These are phyloP conservation scores for Drosophila saltans DNA, from an alignment of 1,140 invertebrate genomes.

Conservation along the genomic window DNA sequence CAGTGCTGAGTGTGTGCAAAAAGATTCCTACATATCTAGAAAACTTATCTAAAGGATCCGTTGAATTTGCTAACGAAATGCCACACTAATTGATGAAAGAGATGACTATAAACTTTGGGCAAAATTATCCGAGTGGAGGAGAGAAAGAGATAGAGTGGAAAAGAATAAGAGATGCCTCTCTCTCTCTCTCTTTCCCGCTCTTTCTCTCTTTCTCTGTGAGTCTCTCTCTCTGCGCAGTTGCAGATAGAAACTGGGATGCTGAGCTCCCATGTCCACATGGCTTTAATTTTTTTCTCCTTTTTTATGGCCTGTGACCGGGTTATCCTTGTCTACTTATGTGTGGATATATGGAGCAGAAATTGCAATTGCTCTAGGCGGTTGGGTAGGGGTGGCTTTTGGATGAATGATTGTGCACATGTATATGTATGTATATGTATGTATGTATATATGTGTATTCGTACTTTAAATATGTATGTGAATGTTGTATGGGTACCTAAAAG, in stretches of 20 bases:
- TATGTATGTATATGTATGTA: conserved; percentile 32
- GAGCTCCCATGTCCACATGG: conserved; percentile 34
- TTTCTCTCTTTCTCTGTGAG: background rate
- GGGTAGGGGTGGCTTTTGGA: conserved; percentile 18
- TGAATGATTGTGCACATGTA: conserved; percentile 22
- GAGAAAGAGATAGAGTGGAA: conserved; percentile 7
- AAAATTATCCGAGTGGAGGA: conserved; percentile 40
- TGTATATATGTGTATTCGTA: conserved; percentile 18
- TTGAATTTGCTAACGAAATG: background rate
- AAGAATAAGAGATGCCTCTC: background rate
- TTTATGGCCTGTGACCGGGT: conserved; percentile 50
- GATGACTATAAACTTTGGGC: conserved; percentile 2
- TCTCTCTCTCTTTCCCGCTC: background rate
- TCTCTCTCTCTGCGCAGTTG: conserved; percentile 12
- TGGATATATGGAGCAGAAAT: conserved; percentile 50
- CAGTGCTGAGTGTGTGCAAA: background rate
- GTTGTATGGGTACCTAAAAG: conserved; percentile 34
- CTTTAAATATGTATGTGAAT: conserved; percentile 35
- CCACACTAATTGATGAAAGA: conserved; percentile 12
- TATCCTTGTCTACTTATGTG: conserved; percentile 43
- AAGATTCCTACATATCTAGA: background rate
- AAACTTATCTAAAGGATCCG: background rate
- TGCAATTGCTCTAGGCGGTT: conserved; percentile 46
- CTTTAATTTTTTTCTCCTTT: conserved; percentile 20
- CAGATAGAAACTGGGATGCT: conserved; percentile 37